A percentile compares a stretch with the other conserved stretches of the same genome.
Evolutionary conservation across 2,113 vertebrate genomes (phyloP).

Genomic region (Laticauda laticaudata): DNA sequence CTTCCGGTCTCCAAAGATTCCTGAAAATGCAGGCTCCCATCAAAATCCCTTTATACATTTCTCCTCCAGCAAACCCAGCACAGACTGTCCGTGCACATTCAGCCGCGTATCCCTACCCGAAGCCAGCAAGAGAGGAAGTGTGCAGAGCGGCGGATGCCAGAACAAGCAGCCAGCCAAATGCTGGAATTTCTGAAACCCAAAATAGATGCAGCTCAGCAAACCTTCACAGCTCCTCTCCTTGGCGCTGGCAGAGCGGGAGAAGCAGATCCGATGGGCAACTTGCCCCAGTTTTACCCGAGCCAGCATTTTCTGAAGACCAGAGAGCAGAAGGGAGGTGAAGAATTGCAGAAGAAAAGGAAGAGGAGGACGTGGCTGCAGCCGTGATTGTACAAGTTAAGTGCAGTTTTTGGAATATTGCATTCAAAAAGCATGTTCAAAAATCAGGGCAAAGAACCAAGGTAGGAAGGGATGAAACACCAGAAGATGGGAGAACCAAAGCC

Average conservation of each 20-base stretch:
- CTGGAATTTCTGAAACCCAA: slow-evolving; percentile 28
- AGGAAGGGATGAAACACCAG: neutral
- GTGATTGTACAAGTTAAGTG: neutral
- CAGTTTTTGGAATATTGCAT: neutral
- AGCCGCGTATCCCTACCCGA: neutral
- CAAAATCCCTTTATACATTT: neutral
- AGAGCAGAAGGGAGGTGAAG: neutral
- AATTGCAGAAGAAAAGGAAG: too few species aligned
- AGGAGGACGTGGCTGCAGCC: too few species aligned
- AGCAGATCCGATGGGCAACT: neutral
- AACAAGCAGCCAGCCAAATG: neutral
- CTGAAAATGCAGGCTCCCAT: neutral
- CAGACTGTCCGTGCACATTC: neutral
- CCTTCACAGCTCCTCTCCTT: slow-evolving; percentile 8
- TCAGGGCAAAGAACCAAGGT: neutral
- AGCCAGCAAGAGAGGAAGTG: neutral
- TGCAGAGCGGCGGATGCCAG: slow-evolving; percentile 5
- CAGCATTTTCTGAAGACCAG: neutral
- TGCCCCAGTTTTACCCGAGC: slow-evolving; percentile 16
- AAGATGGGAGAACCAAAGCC: neutral
- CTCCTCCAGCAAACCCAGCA: neutral
- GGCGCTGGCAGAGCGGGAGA: neutral
- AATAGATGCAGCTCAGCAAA: neutral
- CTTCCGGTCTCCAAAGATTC: neutral
- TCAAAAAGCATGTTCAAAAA: neutral